phyloP scores from a whole-genome alignment of 1,140 invertebrate genomes.

The Tetranychus cinnabarinus region DNA sequence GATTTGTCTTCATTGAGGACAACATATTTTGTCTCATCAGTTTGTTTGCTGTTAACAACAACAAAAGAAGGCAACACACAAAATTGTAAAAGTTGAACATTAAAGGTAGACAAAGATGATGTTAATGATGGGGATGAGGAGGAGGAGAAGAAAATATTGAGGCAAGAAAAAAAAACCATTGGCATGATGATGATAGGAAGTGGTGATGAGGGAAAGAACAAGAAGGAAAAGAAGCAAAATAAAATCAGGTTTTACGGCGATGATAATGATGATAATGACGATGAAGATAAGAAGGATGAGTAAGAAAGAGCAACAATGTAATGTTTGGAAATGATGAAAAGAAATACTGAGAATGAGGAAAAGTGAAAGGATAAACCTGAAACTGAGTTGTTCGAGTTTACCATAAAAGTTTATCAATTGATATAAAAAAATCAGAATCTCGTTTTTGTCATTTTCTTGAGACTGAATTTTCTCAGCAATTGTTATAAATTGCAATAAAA shows the following conservation, averaged over 20 bases:
- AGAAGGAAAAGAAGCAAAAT: neutral
- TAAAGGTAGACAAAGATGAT: no score
- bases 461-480: no score
- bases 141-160: neutral
- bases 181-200: neutral
- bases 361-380: neutral
- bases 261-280: neutral
- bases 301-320: neutral
- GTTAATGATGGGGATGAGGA: no score
- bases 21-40: neutral
- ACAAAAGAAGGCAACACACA: no score
- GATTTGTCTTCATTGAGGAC: neutral
- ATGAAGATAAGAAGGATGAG: neutral
- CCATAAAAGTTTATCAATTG: no score
- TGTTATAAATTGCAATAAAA: no score
- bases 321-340: neutral
- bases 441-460: no score
- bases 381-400: neutral
- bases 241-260: no score
- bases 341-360: neutral
- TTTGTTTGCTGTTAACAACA: neutral
- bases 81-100: no score
- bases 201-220: neutral
- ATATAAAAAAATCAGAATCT: no score
- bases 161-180: neutral